phyloP scores from a whole-genome alignment of 1,140 invertebrate species.

The Drosophila pectinifera region DNA sequence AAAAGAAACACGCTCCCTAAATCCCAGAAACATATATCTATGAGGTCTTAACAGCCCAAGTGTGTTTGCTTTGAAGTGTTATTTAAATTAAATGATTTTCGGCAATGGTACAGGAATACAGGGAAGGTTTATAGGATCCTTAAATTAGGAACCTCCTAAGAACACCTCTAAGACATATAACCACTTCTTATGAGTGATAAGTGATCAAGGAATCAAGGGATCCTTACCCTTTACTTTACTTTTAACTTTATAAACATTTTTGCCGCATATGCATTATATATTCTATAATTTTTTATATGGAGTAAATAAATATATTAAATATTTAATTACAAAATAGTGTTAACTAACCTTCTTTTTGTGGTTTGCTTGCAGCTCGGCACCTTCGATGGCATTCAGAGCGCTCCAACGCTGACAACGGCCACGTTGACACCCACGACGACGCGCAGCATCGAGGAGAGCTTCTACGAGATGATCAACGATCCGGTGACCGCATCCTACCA shows the following conservation, averaged over 20 bases:
- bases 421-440: conserved; percentile 97
- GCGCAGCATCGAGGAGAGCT: conserved; percentile 94
- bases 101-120: no score
- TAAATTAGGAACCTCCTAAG: background rate
- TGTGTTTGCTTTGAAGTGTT: conserved; percentile 3
- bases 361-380: conserved; percentile 89
- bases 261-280: no score
- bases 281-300: no score
- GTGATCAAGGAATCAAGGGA: background rate
- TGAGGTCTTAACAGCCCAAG: conserved; percentile 18
- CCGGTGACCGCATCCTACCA: conserved; percentile 91
- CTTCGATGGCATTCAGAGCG: conserved; percentile 90
- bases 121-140: background rate
- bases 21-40: conserved; percentile 13
- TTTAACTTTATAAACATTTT: no score
- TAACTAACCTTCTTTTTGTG: background rate
- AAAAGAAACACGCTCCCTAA: conserved; percentile 28
- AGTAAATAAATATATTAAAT: background rate
- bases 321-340: background rate
- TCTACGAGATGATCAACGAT: conserved; percentile 89
- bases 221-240: no score
- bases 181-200: no score
- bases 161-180: no score
- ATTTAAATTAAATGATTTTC: background rate
- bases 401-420: conserved; percentile 95